Evolutionary conservation across 2,797 vertebrate genomes (phyloP), one percentile per base, ranked within the genome.

Genomic region (Microtus obscurus): DNA sequence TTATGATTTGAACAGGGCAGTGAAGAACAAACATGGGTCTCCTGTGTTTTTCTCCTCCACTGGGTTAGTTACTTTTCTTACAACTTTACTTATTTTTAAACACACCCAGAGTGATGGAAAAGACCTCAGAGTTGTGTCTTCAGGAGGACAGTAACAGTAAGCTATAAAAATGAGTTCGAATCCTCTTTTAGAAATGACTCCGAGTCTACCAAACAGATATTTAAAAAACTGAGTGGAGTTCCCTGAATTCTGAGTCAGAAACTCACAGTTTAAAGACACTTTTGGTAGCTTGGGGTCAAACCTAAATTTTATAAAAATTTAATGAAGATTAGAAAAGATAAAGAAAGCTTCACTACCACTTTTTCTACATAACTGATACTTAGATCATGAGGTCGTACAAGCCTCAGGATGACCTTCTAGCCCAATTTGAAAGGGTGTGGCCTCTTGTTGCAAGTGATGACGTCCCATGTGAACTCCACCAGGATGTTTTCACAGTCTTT

Each of bases 401-500:
- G 43, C 76, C 19, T 17, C 61, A 37, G 61, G 23, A n/a, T 94
- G 69, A 10, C 51, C 81, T 90, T 5, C 73, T 90, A 74, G 96
- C 37, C 76, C 31, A 53, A 56, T 79, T 73, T 71, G 48, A 14
- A 88, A 87, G 61, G 31, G 19, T 77, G 83, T 74, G 43, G 37
- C n/a, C 8, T 91, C 79, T 48, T 94, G 13, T 86, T 91, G 19
- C 48, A 86, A 51, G 85, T 94, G 86, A 59, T 0, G 0, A 17
- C 59, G 82, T 43, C 37, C 34, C 29, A 0, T 56, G 1, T 56
- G 71, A 95, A 93, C 45, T 85, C 56, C 63, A 77, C 56, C 65
- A 53, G 69, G 63, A 14, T 79, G 29, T 71, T 95, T 96, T 90
- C 92, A 96, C 90, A 89, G 48, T 45, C 71, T 71, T 95, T 43